Conservation (phyloP, 2,113 vertebrate species). For the Thryonomys swinderianus region DNA sequence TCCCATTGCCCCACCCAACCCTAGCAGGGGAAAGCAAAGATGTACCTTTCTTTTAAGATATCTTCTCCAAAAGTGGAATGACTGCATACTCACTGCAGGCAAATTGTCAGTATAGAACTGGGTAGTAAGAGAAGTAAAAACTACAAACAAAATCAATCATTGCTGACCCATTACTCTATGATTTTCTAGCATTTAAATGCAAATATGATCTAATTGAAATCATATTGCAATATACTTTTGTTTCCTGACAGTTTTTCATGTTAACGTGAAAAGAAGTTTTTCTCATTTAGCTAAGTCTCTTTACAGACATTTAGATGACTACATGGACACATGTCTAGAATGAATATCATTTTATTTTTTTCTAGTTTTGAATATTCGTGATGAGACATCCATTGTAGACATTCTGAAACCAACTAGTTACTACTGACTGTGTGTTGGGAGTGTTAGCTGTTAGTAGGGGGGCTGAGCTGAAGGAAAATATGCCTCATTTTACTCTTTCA, state of each 20-base stretch:
- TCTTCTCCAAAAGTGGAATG: not conserved
- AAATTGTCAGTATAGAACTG: not conserved
- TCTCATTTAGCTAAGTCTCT: not conserved
- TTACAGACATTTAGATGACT: slow-evolving; percentile 22
- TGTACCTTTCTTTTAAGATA: not conserved
- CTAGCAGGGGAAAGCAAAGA: too few relatives aligned
- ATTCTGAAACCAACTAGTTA: not conserved
- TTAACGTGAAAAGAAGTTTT: slow-evolving; percentile 26
- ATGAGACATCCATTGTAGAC: slow-evolving; percentile 7
- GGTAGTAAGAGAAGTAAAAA: slow-evolving; percentile 32
- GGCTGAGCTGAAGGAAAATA: not conserved
- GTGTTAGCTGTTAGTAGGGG: not conserved
- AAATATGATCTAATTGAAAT: slow-evolving; percentile 25
- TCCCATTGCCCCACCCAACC: too few relatives aligned
- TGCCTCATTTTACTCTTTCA: not conserved
- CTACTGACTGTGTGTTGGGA: not conserved
- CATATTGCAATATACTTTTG: slow-evolving; percentile 17
- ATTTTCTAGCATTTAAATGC: not conserved
- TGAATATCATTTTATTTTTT: slow-evolving; percentile 19
- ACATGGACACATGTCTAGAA: not conserved
- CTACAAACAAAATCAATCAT: not conserved
- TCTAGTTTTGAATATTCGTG: slow-evolving; percentile 4
- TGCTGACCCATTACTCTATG: not conserved
- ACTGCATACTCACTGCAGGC: not conserved
- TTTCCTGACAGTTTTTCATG: slow-evolving; percentile 36